Base-by-base conservation (phyloP, 2,113 vertebrate species). In the Morone saxatilis region DNA sequence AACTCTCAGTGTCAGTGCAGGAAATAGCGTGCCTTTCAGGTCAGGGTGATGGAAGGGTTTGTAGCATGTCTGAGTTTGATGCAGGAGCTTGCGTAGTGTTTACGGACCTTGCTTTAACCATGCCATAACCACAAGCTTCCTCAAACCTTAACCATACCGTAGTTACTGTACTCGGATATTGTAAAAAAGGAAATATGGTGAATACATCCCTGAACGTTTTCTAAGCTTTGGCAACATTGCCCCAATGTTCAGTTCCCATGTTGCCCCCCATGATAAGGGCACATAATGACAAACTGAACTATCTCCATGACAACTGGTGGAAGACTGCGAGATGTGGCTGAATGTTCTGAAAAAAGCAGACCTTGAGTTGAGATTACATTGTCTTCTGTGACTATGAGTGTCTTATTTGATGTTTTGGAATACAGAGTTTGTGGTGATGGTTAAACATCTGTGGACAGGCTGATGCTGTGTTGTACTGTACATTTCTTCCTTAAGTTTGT, bases 401-500 rank as follows among this genome's bases (percentile, higher is more conserved):
- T 74, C 36, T 53, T 45, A 51, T 22, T 69, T 48, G 20, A 50
- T 47, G 36, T 82, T 68, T 56, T 71, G 16, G 31, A 40, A 20
- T 48, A 9, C 5, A 36, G 43, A 12, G 25, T 65, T 50, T 75
- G 8, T 60, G 13, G 54, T 60, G 14, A 16, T 45, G 17, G 63
- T 81, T 57, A 43, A 31, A 31, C 7, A 56, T 48, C 41, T 19
- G 9, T 73, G 12, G n/a, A 59, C 65, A 71, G 36, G 31, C 31
- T 68, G 50, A 73, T 60, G n/a, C 3, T 56, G 14, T 78, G 48
- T 63, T 63, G 76, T 83, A 41, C 57, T 68, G 71, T 71, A 76
- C 62, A 53, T 85, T 73, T 80, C 74, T 74, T 84, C 80, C 67
- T 80, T 80, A 19, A 12, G 77, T 89, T 68, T 71, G 66, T 90